Evolutionary conservation across 2,797 vertebrate species (phyloP), one percentile per base, ranked within the genome.

Genomic region (Uromys caudimaculatus): DNA sequence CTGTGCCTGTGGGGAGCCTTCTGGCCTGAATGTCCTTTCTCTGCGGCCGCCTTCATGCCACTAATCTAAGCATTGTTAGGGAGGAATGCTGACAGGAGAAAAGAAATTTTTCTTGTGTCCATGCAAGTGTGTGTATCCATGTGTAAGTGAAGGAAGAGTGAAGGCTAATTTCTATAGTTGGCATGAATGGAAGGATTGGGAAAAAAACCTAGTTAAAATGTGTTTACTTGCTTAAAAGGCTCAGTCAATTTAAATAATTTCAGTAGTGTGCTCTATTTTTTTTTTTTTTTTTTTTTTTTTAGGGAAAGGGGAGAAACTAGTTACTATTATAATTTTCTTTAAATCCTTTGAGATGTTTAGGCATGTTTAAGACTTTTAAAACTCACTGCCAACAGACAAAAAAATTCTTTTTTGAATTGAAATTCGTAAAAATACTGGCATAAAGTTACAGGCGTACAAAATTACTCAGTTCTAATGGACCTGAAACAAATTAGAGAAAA

Each of bases 111-210:
- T 99, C 99, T 99, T 99, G 99, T 99, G 99, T 99, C 99, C 99
- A 99, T 99, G 99, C 99, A 99, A 99, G 99, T 99, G 99, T 99
- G 99, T 99, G 99, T 99, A 99, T 99, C 99, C 99, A 99, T 99
- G 99, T 99, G 99, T 99, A 99, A 99, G 99, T 99, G 99, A 99
- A 99, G 99, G 99, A 99, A 99, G 99, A 99, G 99, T 99, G 99
- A 99, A 99, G 99, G 99, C 99, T 99, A 99, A 99, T 99, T 99
- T 99, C 99, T 99, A 99, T 99, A 99, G 99, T 99, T 99, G 99
- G 98, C 99, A 98, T 99, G 99, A 99, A 99, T 99, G 99, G 99
- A 99, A 98, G 99, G 99, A 99, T 98, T 99, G 99, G 99, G 99
- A 98, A 99, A 99, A 99, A 99, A 99, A 99, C 98, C 99, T 99